Base-by-base conservation (phyloP, 92 coral and sea anemone species). In the Epizoanthus ramosus region DNA sequence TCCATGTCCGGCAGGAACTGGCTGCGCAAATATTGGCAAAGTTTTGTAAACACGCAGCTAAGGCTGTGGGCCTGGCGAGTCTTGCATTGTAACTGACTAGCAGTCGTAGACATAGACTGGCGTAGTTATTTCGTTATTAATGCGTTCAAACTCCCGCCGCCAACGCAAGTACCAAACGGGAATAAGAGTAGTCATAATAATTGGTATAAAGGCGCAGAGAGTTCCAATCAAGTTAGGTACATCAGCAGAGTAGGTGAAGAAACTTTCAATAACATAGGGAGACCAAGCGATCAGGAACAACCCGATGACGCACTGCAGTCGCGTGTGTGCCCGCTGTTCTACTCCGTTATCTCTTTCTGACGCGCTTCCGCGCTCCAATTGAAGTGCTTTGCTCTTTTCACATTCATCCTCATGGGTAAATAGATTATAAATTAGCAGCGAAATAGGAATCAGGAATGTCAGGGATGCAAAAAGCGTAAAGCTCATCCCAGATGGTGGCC, bases 261-360 rank as follows among this genome's bases (percentile, higher is more conserved):
- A 96, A 58, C 98, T 94, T 54, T 96, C 99, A 6, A 94, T 52
- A 71, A 96, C 98, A 83, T 96, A 96, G 3, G 99, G 94, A 23
- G 91, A 88, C 99, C 99, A 96, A 54, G 97, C 92, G 76, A 94
- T 22, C 81, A 96, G 82, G 85, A 96, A 96, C 63, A 94, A 69
- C 4, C 96, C 95, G 60, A 96, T 89, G 16, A 97, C 89, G 60
- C 85, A 88, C 88, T 96, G 99, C 31, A 96, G 88, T n/a, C 95
- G 89, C 28, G 88, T 67, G 68, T 96, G 98, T 3, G 93, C 90
- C 64, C 83, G 88, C 18, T 66, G 63, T 8, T 85, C 92, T 23
- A 28, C 14, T 15, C 80, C 47, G 21, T 57, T 68, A 7, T 15
- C 25, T 4, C 17, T 45, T 35, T 74, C 87, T 12, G 63, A 18